Conservation (phyloP, 2,797 vertebrate species). For the Phalloptychus januarius region DNA sequence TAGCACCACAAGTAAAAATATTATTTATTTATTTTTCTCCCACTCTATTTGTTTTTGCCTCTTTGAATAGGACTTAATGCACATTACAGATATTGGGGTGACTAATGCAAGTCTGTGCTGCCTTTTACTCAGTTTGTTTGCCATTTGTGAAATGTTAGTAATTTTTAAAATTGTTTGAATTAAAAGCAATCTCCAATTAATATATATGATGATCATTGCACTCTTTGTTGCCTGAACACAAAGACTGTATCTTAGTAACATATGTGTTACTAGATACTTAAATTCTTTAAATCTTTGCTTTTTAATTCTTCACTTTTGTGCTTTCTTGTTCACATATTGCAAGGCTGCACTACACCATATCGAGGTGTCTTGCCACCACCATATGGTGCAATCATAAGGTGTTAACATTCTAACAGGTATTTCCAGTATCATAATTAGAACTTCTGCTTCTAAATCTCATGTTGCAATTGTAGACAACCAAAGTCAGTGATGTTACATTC, state of each 20-base stretch:
- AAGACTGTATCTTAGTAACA: too few species aligned
- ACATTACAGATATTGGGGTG: neutral
- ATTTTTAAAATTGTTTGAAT: neutral
- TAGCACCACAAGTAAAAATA: neutral
- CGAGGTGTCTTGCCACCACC: neutral
- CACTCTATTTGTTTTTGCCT: neutral
- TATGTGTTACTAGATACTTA: neutral
- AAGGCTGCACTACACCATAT: too few species aligned
- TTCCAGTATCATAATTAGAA: neutral
- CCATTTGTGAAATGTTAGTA: neutral
- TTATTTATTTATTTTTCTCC: neutral
- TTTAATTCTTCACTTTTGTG: neutral
- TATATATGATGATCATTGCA: neutral
- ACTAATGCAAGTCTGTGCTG: neutral
- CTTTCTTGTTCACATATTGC: neutral
- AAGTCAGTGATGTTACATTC: constrained; percentile 57
- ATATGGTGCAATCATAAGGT: neutral
- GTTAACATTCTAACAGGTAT: neutral
- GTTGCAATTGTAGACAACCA: constrained; percentile 44
- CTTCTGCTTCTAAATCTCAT: constrained; percentile 26
- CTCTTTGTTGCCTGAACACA: neutral
- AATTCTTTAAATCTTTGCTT: neutral
- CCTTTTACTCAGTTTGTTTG: neutral
- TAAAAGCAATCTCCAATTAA: neutral
- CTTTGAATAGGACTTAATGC: neutral